A percentile compares a stretch with the other conserved stretches of the same genome.
phyloP scores from a whole-genome alignment of 1,140 invertebrate species.

The Venturia canescens region DNA sequence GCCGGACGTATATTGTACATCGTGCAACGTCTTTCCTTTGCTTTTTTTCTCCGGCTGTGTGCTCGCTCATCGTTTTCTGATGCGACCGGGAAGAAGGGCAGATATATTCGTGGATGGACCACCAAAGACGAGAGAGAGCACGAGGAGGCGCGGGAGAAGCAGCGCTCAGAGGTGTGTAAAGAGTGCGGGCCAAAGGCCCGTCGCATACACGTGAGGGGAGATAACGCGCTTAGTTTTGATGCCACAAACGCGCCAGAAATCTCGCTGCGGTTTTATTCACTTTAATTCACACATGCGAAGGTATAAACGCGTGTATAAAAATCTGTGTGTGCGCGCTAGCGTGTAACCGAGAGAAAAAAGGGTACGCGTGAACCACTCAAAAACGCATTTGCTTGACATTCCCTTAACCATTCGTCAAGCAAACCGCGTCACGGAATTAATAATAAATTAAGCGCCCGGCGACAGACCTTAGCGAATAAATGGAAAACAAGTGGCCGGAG shows the following conservation, averaged over 20 bases:
- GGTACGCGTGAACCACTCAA: constrained; percentile 59
- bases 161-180: constrained; percentile 25
- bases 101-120: constrained; percentile 59
- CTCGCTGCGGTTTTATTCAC: background rate
- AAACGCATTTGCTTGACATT: constrained; percentile 60
- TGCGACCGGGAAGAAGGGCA: constrained; percentile 22
- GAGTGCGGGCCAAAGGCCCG: background rate
- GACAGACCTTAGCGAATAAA: constrained; percentile 45
- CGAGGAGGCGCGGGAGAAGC: constrained; percentile 15
- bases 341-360: background rate
- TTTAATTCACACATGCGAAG: background rate
- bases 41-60: constrained; percentile 3
- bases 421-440: constrained; percentile 62
- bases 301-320: too few relatives aligned
- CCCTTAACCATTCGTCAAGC: constrained; percentile 52
- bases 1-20: constrained; percentile 57
- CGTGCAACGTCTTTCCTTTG: constrained; percentile 36
- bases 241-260: background rate
- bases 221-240: constrained; percentile 37
- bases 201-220: constrained; percentile 5
- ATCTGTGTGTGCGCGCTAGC: too few relatives aligned
- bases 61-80: constrained; percentile 34
- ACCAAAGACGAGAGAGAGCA: constrained; percentile 60
- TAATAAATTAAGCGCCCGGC: constrained; percentile 67
- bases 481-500: constrained; percentile 35